These are phyloP conservation scores for Dasypogon diadema DNA, from an alignment of 2,888 invertebrate genomes.

Conservation along the genomic window DNA sequence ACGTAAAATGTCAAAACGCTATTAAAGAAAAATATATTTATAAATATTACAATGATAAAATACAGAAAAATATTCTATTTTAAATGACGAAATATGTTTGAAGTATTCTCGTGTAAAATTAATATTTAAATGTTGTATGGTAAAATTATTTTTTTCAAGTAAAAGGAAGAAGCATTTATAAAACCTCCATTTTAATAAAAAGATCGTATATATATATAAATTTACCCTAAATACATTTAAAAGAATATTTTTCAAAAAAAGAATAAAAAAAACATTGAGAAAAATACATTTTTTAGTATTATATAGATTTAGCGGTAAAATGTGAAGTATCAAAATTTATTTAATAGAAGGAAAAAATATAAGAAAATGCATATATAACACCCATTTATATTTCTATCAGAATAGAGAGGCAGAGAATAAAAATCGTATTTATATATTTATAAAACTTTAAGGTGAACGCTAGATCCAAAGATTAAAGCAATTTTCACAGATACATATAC, in stretches of 20 bases:
- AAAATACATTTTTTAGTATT: too few relatives aligned
- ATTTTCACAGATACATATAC: not conserved
- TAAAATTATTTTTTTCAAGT: not conserved
- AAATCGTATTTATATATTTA: slow-evolving; percentile 13
- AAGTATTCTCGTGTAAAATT: not conserved
- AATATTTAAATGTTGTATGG: not conserved
- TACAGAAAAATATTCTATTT: too few relatives aligned
- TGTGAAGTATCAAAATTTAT: slow-evolving; percentile 44
- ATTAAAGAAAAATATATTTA: too few relatives aligned
- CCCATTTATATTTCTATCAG: slow-evolving; percentile 35
- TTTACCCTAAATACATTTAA: not conserved
- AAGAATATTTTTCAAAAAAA: not conserved
- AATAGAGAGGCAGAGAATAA: slow-evolving; percentile 12
- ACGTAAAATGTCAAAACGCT: too few relatives aligned
- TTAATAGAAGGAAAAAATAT: slow-evolving; percentile 27
- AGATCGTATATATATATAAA: not conserved
- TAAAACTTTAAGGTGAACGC: slow-evolving; percentile 5
- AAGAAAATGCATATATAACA: slow-evolving; percentile 11
- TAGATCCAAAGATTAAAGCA: not conserved
- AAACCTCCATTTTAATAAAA: not conserved
- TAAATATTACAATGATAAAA: not conserved
- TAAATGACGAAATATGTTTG: not conserved
- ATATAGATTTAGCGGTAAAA: not conserved
- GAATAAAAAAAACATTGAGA: not conserved
- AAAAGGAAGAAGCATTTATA: not conserved